Evolutionary conservation across 30 jellyfish, hydroid and myxozoan species (phyloP).

Genomic region (Cassiopea xamachana): DNA sequence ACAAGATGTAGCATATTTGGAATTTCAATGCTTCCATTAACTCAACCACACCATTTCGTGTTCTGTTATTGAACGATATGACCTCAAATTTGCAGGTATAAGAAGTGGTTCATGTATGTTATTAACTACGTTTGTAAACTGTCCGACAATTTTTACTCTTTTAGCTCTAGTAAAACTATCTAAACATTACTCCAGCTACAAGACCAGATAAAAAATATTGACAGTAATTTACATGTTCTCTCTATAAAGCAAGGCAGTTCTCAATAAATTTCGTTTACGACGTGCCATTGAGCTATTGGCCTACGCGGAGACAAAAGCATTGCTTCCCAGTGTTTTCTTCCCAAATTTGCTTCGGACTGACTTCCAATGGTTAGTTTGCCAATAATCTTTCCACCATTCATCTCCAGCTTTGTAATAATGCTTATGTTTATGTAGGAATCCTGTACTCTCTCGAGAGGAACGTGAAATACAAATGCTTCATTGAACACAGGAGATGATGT

Average conservation of each 20-base stretch:
- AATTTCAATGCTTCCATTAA: too few relatives aligned
- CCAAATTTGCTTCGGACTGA: constrained; percentile 75
- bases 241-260: too few relatives aligned
- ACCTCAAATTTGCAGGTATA: too few relatives aligned
- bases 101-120: too few relatives aligned
- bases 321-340: constrained; percentile 96
- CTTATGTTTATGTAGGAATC: constrained; percentile 71
- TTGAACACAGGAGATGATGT: constrained; percentile 82
- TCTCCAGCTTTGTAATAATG: constrained; percentile 46
- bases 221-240: background rate
- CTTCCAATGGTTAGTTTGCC: constrained; percentile 85
- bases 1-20: too few relatives aligned
- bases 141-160: too few relatives aligned
- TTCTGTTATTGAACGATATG: too few relatives aligned
- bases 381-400: constrained; percentile 36
- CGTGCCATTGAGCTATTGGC: constrained; percentile 97
- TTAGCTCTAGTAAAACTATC: too few relatives aligned
- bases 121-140: too few relatives aligned
- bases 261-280: constrained; percentile 22
- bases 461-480: constrained; percentile 92
- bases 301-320: constrained; percentile 83
- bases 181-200: too few relatives aligned
- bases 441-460: constrained; percentile 75
- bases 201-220: too few relatives aligned
- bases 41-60: too few relatives aligned